Evolutionary conservation across 2,113 vertebrate genomes (phyloP), one percentile per base, ranked within the genome.

Genomic region (Ranitomeya imitator): DNA sequence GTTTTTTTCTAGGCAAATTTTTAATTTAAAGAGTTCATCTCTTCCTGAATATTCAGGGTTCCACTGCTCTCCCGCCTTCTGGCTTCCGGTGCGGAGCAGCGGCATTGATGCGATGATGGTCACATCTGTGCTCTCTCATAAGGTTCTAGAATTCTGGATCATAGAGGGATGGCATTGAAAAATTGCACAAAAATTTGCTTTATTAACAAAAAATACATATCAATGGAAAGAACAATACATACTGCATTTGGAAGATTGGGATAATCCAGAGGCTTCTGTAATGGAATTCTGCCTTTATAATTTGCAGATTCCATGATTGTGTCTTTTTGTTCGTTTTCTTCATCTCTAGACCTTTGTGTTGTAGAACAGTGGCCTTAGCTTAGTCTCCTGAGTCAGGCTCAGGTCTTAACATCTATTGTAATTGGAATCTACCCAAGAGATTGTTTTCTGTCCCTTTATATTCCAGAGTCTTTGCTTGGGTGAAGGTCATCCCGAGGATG

Each of bases 371-470:
- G 74, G 60, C 76, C 76, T 86, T 79, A 65, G 77, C n/a, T 37
- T 59, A 63, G 45, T 45, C 55, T 57, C 71, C 71, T 85, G 18
- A 74, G 51, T 67, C 23, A 59, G 16, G 26, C 15, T 76, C 13
- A 37, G 61, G 61, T 69, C 76, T 55, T 79, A 79, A 67, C 74
- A 65, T 69, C 9, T 67, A 16, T 86, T 57, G 85, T 80, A 87
- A 87, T 87, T 86, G 85, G 59, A 69, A 65, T 80, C 52, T 57
- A 65, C 76, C 61, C 61, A 69, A 37, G 51, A 26, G 45, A 86
- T 86, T 86, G 76, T 6, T 85, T 86, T 80, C 63, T 80, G 59
- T 57, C 63, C 23, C 52, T 26, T 59, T 87, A 54, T 55, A 67
- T 52, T 67, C 31, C 61, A 57, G 77, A 80, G 52, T 71, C 14